Evolutionary conservation across 2,113 vertebrate species (phyloP), one percentile per base, ranked within the genome.

Genomic region (Semnornis frantzii): DNA sequence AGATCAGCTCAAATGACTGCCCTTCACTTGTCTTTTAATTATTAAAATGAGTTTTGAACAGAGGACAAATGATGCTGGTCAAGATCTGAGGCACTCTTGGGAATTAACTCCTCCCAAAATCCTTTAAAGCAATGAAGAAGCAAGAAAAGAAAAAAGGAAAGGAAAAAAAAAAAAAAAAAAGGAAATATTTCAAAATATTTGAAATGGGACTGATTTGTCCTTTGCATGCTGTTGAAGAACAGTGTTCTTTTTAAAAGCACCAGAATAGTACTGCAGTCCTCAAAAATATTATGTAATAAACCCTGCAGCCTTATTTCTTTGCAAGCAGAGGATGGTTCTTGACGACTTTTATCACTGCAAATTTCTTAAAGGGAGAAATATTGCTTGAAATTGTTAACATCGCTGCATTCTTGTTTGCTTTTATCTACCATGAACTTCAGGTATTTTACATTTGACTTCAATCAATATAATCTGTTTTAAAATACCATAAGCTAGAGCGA

Each of bases 241-340:
- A 78, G 37, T 14, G 24, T 60, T 84, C 44, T 90, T 64, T 64
- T 84, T 39, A 62, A 87, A 81, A 54, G 74, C 50, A 59, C 64
- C 17, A 80, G 69, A 89, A 78, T 37, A 63, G 70, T 55, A 84
- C 68, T 57, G 89, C 81, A 90, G 89, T 70, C 23, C 46, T 82
- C 55, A 39, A 90, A 89, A 76, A 52, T 6, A n/a, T 93, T 90
- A 89, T 58, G 52, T 87, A 91, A 94, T 72, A 80, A 85, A 91
- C 66, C 57, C 68, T 82, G 71, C 60, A 91, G 72, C 23, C 57
- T 71, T 76, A 68, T 55, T 70, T 85, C 52, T 55, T 59, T 71
- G 31, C 39, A 79, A 77, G 44, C 21, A 17, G 10, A 5, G 8
- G 4, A 30, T 37, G 42, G 8, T 28, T 66, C 30, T 20, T 82